phyloP scores from a whole-genome alignment of 2,888 invertebrate genomes.

The Macaria notata region DNA sequence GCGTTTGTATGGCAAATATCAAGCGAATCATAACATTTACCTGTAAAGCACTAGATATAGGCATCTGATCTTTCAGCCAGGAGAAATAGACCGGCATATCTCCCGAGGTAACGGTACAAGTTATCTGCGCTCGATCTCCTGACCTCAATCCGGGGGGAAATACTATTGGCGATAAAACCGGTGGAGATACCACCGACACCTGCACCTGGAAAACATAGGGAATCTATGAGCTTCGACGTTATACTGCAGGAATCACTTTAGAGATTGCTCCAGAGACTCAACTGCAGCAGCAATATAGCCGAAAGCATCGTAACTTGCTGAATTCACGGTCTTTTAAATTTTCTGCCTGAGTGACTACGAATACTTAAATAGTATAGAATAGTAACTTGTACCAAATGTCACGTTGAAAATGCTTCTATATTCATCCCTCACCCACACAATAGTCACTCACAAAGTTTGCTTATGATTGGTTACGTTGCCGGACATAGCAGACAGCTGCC shows the following conservation, averaged over 20 bases:
- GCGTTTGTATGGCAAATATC: too few species aligned
- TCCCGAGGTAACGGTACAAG: constrained; percentile 91
- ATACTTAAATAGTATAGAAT: too few species aligned
- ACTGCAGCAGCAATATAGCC: constrained; percentile 15
- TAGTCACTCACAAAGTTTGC: too few species aligned
- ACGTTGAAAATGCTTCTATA: too few species aligned
- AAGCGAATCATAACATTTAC: constrained; percentile 49
- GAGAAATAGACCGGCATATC: constrained; percentile 86
- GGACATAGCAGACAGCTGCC: too few species aligned
- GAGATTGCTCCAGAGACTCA: constrained; percentile 14
- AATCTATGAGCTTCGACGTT: constrained; percentile 3
- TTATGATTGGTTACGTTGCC: too few species aligned
- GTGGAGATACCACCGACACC: constrained; percentile 83
- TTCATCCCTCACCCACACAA: too few species aligned
- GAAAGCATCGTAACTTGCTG: constrained; percentile 22
- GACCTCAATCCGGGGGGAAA: constrained; percentile 91
- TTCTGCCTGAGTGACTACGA: constrained; percentile 2
- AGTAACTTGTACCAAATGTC: too few species aligned
- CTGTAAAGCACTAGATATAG: constrained; percentile 84
- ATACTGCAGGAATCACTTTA: constrained; percentile 16
- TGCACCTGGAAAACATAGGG: constrained; percentile 53
- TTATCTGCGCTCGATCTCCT: constrained; percentile 90
- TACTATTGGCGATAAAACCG: constrained; percentile 92
- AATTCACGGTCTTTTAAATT: constrained; percentile 25
- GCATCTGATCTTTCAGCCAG: constrained; percentile 85